These are phyloP conservation scores for Xestia sexstrigata DNA, from an alignment of 2,888 invertebrate species.

Conservation along the genomic window DNA sequence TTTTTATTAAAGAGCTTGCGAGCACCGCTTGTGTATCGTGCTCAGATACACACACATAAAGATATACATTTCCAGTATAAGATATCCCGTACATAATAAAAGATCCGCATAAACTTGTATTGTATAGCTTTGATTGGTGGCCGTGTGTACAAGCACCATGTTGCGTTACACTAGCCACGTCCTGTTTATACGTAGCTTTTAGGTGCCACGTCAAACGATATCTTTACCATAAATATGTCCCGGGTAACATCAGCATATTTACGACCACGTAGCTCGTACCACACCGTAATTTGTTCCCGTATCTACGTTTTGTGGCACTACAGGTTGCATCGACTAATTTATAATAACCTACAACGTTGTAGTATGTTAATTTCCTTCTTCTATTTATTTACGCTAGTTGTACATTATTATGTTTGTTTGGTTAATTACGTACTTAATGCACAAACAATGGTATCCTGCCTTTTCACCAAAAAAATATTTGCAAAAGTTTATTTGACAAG, in stretches of 20 bases:
- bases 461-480: too few relatives aligned
- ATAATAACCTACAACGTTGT: conserved; percentile 9
- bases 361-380: not conserved
- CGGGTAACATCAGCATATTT: conserved; percentile 2
- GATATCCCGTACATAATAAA: too few relatives aligned
- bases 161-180: not conserved
- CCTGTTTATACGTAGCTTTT: not conserved
- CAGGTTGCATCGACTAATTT: conserved; percentile 24
- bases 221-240: conserved; percentile 14
- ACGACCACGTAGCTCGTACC: not conserved
- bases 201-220: not conserved
- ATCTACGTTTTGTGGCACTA: conserved; percentile 25
- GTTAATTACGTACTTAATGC: not conserved
- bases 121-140: too few relatives aligned
- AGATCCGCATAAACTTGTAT: too few relatives aligned
- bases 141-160: not conserved
- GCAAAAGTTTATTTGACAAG: too few relatives aligned
- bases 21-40: not conserved
- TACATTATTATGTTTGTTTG: not conserved
- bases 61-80: too few relatives aligned
- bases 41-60: not conserved
- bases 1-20: not conserved
- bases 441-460: not conserved
- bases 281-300: conserved; percentile 13
- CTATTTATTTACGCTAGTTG: not conserved